Evolutionary conservation across 1,140 invertebrate genomes (phyloP).

Genomic region (Oreohelix idahoensis): DNA sequence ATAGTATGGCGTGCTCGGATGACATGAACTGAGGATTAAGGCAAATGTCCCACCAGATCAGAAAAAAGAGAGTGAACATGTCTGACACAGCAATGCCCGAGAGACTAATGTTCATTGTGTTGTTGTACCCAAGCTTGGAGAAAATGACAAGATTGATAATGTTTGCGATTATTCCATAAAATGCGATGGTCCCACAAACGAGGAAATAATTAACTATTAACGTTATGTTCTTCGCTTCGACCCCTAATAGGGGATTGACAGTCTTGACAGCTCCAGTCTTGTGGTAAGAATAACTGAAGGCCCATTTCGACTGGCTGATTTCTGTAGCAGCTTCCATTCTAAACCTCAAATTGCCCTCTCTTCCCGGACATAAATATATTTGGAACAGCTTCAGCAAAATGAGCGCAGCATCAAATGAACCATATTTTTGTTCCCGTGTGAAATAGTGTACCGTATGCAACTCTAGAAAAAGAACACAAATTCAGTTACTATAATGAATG

Average conservation of each 20-base stretch:
- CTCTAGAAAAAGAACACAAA: too few species aligned
- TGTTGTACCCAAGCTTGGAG: background rate
- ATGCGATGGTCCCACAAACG: background rate
- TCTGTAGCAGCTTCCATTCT: too few species aligned
- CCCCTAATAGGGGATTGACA: background rate
- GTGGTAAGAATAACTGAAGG: too few species aligned
- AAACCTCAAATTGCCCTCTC: too few species aligned
- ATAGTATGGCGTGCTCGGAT: background rate
- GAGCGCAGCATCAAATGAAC: too few species aligned
- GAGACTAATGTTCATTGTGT: background rate
- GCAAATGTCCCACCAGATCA: background rate
- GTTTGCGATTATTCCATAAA: background rate
- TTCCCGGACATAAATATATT: too few species aligned
- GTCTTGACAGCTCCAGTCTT: background rate
- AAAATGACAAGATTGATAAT: slow-evolving; percentile 1
- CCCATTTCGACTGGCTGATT: too few species aligned
- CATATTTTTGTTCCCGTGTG: too few species aligned
- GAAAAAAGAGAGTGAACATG: background rate
- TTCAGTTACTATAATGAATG: too few species aligned
- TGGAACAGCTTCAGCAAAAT: too few species aligned
- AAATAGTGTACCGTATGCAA: too few species aligned
- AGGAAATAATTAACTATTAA: background rate
- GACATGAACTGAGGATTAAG: background rate
- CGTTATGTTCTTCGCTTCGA: background rate
- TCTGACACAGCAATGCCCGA: background rate